phyloP scores from a whole-genome alignment of 2,797 vertebrate genomes.

The Ctenosaura bakeri region DNA sequence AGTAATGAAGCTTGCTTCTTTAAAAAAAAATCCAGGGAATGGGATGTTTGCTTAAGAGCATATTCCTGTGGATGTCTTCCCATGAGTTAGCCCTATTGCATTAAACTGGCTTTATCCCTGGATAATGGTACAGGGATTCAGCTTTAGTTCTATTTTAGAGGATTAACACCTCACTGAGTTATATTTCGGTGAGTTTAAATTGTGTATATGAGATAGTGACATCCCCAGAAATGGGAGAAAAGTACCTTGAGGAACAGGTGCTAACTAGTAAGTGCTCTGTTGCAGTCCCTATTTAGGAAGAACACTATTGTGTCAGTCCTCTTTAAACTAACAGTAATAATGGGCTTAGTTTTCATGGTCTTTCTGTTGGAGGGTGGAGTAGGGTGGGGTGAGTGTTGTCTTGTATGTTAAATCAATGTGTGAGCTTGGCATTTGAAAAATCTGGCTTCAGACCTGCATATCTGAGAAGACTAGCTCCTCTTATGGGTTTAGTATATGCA shows the following conservation, averaged over 20 bases:
- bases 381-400: too few relatives aligned
- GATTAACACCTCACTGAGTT: neutral
- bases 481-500: too few relatives aligned
- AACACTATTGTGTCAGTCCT: neutral
- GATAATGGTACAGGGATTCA: neutral
- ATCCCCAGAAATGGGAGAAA: neutral
- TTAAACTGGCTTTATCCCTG: neutral
- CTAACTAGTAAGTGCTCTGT: neutral
- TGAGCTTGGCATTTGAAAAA: neutral
- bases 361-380: neutral
- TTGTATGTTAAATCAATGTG: neutral
- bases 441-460: neutral
- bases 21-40: slow-evolving; percentile 20
- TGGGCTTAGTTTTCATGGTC: neutral
- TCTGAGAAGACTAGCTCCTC: too few relatives aligned
- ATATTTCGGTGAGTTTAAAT: neutral
- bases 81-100: neutral
- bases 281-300: neutral
- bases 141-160: neutral
- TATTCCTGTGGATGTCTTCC: neutral
- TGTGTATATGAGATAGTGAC: neutral
- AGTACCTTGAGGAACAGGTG: neutral
- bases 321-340: neutral
- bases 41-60: neutral
- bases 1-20: neutral